Conservation (phyloP, 2,797 vertebrate species). For the Trachurus trachurus region DNA sequence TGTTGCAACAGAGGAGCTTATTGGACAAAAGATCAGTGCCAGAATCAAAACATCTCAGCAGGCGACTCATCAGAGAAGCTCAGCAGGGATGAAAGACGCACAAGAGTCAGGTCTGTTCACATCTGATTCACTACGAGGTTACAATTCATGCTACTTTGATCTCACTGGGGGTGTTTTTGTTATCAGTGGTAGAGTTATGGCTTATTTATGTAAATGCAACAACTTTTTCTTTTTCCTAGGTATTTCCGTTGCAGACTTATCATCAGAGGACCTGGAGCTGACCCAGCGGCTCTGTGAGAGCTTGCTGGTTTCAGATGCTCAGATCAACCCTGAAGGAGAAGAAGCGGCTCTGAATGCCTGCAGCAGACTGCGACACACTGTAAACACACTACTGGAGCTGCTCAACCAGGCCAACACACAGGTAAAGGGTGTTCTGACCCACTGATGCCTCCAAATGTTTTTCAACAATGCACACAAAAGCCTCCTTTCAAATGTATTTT, state of each 20-base stretch:
- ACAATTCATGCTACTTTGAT: neutral
- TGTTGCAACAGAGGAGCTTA: slow-evolving; percentile 87
- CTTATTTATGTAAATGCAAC: neutral
- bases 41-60: slow-evolving; percentile 58
- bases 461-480: neutral
- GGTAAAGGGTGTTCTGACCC: slow-evolving; percentile 76
- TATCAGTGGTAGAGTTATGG: neutral
- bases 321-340: slow-evolving; percentile 87
- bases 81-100: slow-evolving; percentile 53
- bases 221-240: slow-evolving; percentile 29
- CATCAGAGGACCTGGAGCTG: slow-evolving; percentile 87
- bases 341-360: slow-evolving; percentile 86
- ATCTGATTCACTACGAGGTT: neutral
- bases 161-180: no score
- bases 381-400: slow-evolving; percentile 92
- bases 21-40: slow-evolving; percentile 86
- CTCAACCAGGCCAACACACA: slow-evolving; percentile 90
- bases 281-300: slow-evolving; percentile 94
- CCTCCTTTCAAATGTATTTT: accelerated
- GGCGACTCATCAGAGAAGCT: slow-evolving; percentile 33
- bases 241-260: slow-evolving; percentile 64
- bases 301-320: slow-evolving; percentile 87
- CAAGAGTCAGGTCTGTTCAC: slow-evolving; percentile 75
- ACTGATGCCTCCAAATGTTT: neutral
- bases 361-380: slow-evolving; percentile 86